Evolutionary conservation across 2,113 vertebrate genomes (phyloP).

Genomic region (Ancistrus triradiatus): DNA sequence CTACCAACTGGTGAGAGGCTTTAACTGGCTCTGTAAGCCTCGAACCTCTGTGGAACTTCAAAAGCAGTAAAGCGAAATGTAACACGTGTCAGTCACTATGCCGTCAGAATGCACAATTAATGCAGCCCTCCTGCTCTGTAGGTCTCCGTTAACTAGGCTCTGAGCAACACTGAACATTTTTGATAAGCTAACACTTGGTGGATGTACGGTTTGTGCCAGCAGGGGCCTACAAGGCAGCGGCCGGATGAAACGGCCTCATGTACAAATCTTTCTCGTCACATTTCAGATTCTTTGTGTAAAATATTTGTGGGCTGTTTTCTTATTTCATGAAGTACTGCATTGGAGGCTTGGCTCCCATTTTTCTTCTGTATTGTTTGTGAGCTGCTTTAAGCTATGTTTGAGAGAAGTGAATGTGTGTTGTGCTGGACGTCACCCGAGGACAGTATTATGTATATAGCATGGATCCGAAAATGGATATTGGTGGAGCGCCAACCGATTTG

Average conservation of each 20-base stretch:
- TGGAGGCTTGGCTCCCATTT: constrained; percentile 54
- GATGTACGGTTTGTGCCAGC: constrained; percentile 19
- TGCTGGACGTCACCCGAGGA: constrained; percentile 16
- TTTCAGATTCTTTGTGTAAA: constrained; percentile 19
- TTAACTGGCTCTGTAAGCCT: background rate
- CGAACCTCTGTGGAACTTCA: constrained; percentile 6
- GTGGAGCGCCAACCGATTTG: constrained; percentile 18
- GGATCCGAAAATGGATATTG: constrained; percentile 18
- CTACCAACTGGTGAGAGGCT: background rate
- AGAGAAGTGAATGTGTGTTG: constrained; percentile 1
- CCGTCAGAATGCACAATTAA: constrained; percentile 2
- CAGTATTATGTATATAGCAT: constrained; percentile 32
- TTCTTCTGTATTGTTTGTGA: constrained; percentile 38
- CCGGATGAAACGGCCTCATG: constrained; percentile 14
- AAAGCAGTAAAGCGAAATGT: constrained; percentile 21
- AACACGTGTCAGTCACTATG: background rate
- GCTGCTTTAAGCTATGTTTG: constrained; percentile 36
- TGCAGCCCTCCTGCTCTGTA: constrained; percentile 25
- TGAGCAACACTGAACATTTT: constrained; percentile 19
- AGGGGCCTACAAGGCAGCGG: constrained; percentile 17
- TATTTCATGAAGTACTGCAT: constrained; percentile 27
- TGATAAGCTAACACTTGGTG: constrained; percentile 16
- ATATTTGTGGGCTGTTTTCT: constrained; percentile 38
- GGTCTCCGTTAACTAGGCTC: constrained; percentile 16
- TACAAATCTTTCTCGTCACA: constrained; percentile 31